Evolutionary conservation across 2,113 vertebrate species (phyloP), one percentile per base, ranked within the genome.

Genomic region (Mobula birostris): DNA sequence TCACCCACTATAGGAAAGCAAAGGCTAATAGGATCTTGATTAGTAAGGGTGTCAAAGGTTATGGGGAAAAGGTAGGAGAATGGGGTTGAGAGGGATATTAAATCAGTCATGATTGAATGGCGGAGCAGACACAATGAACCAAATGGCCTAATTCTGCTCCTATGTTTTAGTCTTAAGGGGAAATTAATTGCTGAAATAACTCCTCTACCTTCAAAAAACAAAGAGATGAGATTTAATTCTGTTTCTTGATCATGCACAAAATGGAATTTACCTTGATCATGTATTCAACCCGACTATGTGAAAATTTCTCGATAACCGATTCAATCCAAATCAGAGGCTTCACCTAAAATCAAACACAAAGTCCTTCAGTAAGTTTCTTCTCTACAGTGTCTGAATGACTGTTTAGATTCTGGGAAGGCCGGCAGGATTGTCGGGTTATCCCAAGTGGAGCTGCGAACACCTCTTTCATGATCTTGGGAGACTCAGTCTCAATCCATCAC

Each of bases 281-380:
- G 96, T 99, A 99, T 95, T 99, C 98, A 95, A 99, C 97, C 0
- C 98, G 96, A 95, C 98, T 99, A 95, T 99, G 98, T 85, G 98
- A 99, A 95, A 98, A 99, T 94, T 97, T 99, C 97, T 99, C 98
- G 21, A 99, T 98, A 94, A 99, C 95, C 0, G 98, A 99, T 95
- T 99, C 98, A 0, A 99, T 99, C 98, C 98, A 99, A 96, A 99
- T 98, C 94, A 99, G 96, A 0, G 98, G 98, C 94, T 99, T 99
- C 94, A 99, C 98, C 98, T 98, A 94, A 17, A 27, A 94, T 48
- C 36, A 94, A 88, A 21, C 48, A n/a, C 29, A 74, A 2, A 88
- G 21, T 7, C 7, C 7, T 56, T 76, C 27, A 48, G 76, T 56
- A 2, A n/a, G 12, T 29, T 48, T 1, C 72, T 32, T 32, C 15